Evolutionary conservation across 1,140 invertebrate species (phyloP).

Genomic region (Drosophila mauritiana): DNA sequence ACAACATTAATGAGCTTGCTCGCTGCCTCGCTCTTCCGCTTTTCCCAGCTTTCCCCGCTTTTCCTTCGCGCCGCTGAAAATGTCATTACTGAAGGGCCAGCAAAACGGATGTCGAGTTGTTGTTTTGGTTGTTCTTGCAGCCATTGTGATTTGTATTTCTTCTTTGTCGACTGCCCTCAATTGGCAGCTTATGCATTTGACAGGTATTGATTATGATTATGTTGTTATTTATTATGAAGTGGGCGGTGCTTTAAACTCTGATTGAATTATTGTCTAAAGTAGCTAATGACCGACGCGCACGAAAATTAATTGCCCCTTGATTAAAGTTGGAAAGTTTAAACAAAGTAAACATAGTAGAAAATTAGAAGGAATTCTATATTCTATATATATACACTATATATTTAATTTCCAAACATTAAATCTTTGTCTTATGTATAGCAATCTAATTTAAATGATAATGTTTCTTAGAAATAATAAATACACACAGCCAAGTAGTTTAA

Average conservation of each 20-base stretch:
- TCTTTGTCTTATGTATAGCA: not conserved
- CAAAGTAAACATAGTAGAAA: not conserved
- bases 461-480: not conserved
- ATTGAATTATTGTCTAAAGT: conserved; percentile 4
- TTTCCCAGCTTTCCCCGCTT: conserved; percentile 21
- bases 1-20: conserved; percentile 58
- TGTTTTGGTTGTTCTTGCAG: conserved; percentile 18
- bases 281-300: not conserved
- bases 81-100: conserved; percentile 55
- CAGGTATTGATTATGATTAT: conserved; percentile 59
- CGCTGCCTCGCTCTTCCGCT: conserved; percentile 25
- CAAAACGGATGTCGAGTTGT: conserved; percentile 26
- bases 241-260: conserved; percentile 11
- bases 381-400: too few relatives aligned
- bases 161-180: conserved; percentile 35
- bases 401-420: not conserved
- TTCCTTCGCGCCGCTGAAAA: conserved; percentile 31
- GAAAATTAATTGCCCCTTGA: not conserved
- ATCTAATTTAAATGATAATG: not conserved
- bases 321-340: not conserved
- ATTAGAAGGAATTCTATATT: too few relatives aligned
- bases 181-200: conserved; percentile 56
- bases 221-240: conserved; percentile 33
- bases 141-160: conserved; percentile 24
- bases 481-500: not conserved